Base-by-base conservation (phyloP, 2,888 invertebrate genomes). In the Synergus umbraculus region DNA sequence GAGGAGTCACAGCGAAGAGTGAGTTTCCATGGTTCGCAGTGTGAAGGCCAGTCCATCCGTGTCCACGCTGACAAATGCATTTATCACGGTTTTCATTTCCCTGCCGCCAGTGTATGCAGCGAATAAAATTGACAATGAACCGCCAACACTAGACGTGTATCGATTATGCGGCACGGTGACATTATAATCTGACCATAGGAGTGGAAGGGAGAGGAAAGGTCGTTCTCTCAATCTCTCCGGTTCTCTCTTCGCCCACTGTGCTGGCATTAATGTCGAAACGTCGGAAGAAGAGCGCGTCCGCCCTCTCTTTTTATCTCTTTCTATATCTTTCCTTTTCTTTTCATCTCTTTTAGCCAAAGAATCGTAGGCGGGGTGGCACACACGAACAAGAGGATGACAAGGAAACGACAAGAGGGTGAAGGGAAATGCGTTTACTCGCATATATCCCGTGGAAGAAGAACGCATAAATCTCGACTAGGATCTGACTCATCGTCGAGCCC, bases 401-500 rank as follows among this genome's bases (percentile, higher is more conserved):
- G 80, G 80, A 79, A 77, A 77, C 46, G 82, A 76, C 79, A 67
- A 77, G 80, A 83, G 83, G 83, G 79, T n/a, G 54, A 81, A 87
- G 82, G 87, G 86, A 88, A 88, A 87, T 88, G 88, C 88, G 87
- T 87, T 88, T 85, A 83, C 85, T 84, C 84, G 80, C 64, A 77
- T 54, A 77, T 54, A 54, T 60, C 60, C 65, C 83, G 84, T 82
- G 85, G 83, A 86, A 84, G 86, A 87, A 83, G 83, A 79, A 82
- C 84, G 88, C 87, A 88, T 89, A 89, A 89, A 89, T 89, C 89
- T 86, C 83, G 66, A 76, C 80, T 73, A 76, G 67, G 78, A 81
- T 81, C 82, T 84, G 83, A 82, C 82, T 82, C 83, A 84, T 84
- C 83, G 78, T 66, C 79, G 66, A 78, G 60, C 78, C 76, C 81